Conservation (phyloP, 2,888 invertebrate species). For the Limenitis arthemis region DNA sequence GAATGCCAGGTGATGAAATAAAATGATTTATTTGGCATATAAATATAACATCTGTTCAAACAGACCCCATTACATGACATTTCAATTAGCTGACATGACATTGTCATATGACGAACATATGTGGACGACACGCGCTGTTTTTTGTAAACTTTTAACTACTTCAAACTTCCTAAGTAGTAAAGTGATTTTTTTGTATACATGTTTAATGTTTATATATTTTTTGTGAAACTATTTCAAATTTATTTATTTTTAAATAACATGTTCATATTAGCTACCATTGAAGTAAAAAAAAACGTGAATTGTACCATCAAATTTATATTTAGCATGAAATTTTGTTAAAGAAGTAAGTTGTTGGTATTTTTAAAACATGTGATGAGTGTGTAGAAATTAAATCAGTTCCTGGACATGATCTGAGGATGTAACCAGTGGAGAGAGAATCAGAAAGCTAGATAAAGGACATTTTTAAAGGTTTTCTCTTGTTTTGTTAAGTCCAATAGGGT, state of each 20-base stretch:
- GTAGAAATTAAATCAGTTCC: too few species aligned
- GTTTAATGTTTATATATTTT: background rate
- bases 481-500: too few species aligned
- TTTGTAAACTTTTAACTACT: constrained; percentile 15
- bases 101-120: constrained; percentile 36
- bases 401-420: too few species aligned
- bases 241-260: too few species aligned
- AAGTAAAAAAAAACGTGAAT: background rate
- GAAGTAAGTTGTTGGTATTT: too few species aligned
- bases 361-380: too few species aligned
- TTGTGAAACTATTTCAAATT: background rate
- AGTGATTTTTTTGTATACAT: background rate
- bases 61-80: constrained; percentile 35
- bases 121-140: constrained; percentile 33
- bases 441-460: too few species aligned
- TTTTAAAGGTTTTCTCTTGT: too few species aligned
- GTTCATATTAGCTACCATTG: background rate
- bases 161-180: background rate
- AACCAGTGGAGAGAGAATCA: too few species aligned
- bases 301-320: too few species aligned
- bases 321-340: too few species aligned
- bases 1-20: constrained; percentile 6
- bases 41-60: constrained; percentile 20
- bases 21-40: constrained; percentile 4
- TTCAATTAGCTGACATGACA: constrained; percentile 42